Evolutionary conservation across 2,797 vertebrate species (phyloP), one percentile per base, ranked within the genome.

Genomic region (Spinus olivaceus): DNA sequence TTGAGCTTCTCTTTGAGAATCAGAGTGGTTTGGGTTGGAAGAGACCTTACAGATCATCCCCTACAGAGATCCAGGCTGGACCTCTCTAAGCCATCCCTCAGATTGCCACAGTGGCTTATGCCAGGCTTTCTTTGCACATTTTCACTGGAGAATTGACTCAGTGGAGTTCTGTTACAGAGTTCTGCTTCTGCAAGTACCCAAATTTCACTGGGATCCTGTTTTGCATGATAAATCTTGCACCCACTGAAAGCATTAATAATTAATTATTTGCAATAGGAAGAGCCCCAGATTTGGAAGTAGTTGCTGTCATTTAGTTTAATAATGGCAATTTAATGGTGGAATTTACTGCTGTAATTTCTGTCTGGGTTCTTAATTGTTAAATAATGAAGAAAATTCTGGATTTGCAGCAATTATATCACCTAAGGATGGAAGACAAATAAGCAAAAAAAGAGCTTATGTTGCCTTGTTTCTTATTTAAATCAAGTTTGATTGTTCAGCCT

Each of bases 191-290:
- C 70, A 79, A 33, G 81, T 17, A 49, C 7, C 61, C 35, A 10
- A 4, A 53, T 74, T 86, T 90, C 60, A n/a, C 2, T 28, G n/a
- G 53, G 73, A 41, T 67, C 50, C 61, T 83, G 81, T 30, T 39
- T 66, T 12, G 46, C 10, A 0, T 35, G 66, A 81, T 53, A 11
- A 20, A 76, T 72, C 63, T 79, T 69, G 63, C 23, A 35, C 81
- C 79, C 73, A 28, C 23, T 92, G 63, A 47, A 84, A 56, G 8
- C 27, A 41, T 66, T 46, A 87, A 79, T 76, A 72, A 89, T 95
- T 46, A 25, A 92, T 81, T 42, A 33, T 28, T 69, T 87, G 32
- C 41, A 44, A 33, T 54, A 85, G 79, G 49, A 76, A 66, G 32
- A 77, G 64, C 42, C 50, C 24, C 70, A 84, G 59, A 37, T 91